Conservation (phyloP, 1,140 invertebrate genomes). For the Zaprionus ghesquierei region DNA sequence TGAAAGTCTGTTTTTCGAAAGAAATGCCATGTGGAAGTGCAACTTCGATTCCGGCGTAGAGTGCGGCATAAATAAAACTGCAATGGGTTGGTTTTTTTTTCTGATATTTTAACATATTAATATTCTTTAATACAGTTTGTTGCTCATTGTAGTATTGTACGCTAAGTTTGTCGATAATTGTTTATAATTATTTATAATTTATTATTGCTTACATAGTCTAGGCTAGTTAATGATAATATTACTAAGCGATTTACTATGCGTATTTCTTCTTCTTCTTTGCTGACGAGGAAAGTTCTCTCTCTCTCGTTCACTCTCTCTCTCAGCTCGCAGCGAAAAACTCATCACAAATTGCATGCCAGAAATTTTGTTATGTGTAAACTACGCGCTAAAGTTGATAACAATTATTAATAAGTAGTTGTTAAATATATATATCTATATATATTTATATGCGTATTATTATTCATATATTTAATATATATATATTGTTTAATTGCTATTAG, state of each 20-base stretch:
- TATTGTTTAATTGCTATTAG: constrained; percentile 30
- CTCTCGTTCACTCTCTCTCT: too few species aligned
- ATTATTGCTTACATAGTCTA: constrained; percentile 77
- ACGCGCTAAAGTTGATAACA: constrained; percentile 65
- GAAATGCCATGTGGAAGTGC: constrained; percentile 30
- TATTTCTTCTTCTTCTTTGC: too few species aligned
- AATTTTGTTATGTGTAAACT: constrained; percentile 20
- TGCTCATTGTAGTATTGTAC: constrained; percentile 45
- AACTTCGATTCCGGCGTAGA: constrained; percentile 31
- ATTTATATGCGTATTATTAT: not conserved
- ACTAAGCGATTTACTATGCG: constrained; percentile 60
- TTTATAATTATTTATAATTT: constrained; percentile 70
- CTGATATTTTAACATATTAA: constrained; percentile 75
- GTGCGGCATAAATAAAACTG: constrained; percentile 56
- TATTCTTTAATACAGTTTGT: constrained; percentile 61
- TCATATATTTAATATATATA: not conserved
- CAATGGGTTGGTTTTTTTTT: constrained; percentile 10
- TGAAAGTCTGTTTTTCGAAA: constrained; percentile 62
- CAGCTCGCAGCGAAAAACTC: constrained; percentile 52
- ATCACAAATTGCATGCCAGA: constrained; percentile 69
- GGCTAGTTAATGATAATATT: constrained; percentile 62
- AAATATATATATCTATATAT: constrained; percentile 13
- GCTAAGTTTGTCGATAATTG: constrained; percentile 60
- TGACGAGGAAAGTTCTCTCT: too few species aligned
- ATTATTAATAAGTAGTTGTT: constrained; percentile 62